phyloP scores from a whole-genome alignment of 2,113 vertebrate species.

The Bagarius yarrelli region DNA sequence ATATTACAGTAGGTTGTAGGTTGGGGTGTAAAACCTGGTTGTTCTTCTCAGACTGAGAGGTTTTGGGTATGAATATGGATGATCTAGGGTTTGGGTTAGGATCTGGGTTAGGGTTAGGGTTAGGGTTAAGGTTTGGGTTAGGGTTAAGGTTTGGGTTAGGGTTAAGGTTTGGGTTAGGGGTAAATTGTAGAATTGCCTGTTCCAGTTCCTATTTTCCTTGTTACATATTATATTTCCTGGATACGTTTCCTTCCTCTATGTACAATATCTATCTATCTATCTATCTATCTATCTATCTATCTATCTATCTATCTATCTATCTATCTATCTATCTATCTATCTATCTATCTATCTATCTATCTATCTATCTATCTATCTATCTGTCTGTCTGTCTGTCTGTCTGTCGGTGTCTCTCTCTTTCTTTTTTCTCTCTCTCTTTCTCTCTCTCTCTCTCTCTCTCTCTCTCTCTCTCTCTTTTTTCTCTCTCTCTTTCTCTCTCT shows the following conservation, averaged over 20 bases:
- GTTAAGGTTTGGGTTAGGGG: neutral
- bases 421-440: conserved; percentile 42
- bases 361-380: conserved; percentile 38
- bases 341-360: conserved; percentile 46
- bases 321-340: too few species aligned
- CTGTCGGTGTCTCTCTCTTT: neutral
- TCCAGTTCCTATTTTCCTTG: neutral
- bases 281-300: too few species aligned
- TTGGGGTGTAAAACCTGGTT: too few species aligned
- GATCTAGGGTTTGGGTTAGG: neutral
- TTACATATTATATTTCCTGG: neutral
- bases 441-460: conserved; percentile 52
- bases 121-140: neutral
- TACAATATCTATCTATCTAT: too few species aligned
- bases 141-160: neutral
- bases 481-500: conserved; percentile 51
- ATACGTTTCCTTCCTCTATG: neutral
- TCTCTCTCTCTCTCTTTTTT: conserved; percentile 38
- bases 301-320: too few species aligned
- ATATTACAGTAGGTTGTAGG: too few species aligned
- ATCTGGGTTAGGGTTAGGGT: too few species aligned
- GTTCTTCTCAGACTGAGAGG: conserved; percentile 11
- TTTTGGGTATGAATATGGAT: conserved; percentile 19
- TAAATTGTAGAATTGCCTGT: too few species aligned
- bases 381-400: neutral